Percentiles rank a stretch among this genome's conserved stretches.
phyloP scores from a whole-genome alignment of 2,113 vertebrate genomes.

The Leptobrachium leishanense region DNA sequence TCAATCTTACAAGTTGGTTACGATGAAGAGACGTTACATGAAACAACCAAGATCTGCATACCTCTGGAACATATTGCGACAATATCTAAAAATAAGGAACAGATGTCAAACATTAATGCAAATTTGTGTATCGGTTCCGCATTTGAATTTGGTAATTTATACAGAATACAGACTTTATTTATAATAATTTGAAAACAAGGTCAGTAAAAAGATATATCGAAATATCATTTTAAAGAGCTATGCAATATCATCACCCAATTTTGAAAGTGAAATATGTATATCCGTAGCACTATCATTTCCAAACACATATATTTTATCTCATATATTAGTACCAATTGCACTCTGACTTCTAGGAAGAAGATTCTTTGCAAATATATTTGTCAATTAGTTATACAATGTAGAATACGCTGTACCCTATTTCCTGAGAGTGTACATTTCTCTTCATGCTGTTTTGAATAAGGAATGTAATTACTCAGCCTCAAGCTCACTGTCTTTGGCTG shows the following conservation, averaged over 20 bases:
- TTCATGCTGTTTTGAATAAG: conserved; percentile 8
- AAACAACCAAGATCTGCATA: no score
- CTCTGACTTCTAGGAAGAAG: not conserved
- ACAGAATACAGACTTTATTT: not conserved
- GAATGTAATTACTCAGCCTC: conserved; percentile 28
- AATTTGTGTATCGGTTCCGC: no score
- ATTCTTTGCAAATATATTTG: not conserved
- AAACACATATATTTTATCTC: not conserved
- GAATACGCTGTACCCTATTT: not conserved
- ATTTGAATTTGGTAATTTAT: no score
- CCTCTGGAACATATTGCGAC: no score
- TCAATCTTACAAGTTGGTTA: no score
- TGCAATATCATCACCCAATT: not conserved
- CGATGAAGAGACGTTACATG: no score
- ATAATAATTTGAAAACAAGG: not conserved
- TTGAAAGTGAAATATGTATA: not conserved
- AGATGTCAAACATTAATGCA: no score
- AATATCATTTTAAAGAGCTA: not conserved
- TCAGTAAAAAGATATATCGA: not conserved
- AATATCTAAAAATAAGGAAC: no score
- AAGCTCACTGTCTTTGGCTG: conserved; percentile 50
- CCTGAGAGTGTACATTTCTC: not conserved
- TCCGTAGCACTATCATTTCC: not conserved
- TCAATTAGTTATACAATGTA: not conserved
- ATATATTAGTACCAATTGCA: conserved; percentile 1